These are phyloP conservation scores for Eulemur rufifrons DNA, from an alignment of 2,113 vertebrate species.

Conservation along the genomic window DNA sequence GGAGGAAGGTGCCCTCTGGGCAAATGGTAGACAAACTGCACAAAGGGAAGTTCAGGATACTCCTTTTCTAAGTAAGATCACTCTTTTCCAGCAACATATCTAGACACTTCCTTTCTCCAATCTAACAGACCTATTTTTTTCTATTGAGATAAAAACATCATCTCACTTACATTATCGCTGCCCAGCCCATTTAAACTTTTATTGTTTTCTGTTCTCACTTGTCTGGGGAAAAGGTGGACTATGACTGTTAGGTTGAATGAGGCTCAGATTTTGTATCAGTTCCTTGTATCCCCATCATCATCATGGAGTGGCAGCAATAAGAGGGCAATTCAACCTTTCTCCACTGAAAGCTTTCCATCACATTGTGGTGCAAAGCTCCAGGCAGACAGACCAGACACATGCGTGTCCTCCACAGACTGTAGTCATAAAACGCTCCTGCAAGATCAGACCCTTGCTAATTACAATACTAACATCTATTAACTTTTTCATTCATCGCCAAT, in stretches of 20 bases:
- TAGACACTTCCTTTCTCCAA: neutral
- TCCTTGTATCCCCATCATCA: neutral
- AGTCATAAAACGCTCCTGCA: conserved; percentile 34
- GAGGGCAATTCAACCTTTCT: neutral
- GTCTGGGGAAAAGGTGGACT: neutral
- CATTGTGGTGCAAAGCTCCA: neutral
- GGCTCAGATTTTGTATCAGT: neutral
- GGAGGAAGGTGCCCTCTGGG: neutral
- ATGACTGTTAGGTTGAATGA: neutral
- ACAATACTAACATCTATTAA: conserved; percentile 76
- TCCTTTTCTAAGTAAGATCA: neutral
- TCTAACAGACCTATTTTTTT: neutral
- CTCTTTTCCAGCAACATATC: neutral
- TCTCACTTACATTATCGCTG: neutral
- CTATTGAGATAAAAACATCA: neutral
- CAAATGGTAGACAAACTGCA: neutral
- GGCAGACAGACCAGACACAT: conserved; percentile 36
- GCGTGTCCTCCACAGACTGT: conserved; percentile 46
- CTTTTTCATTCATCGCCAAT: conserved; percentile 75
- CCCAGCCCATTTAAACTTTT: neutral
- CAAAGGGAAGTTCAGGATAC: neutral
- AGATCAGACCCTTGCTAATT: conserved; percentile 75
- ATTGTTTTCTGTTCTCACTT: neutral
- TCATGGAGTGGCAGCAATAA: neutral
- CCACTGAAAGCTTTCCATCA: neutral